Conservation (phyloP, 2,797 vertebrate genomes). For the Scleropages formosus region DNA sequence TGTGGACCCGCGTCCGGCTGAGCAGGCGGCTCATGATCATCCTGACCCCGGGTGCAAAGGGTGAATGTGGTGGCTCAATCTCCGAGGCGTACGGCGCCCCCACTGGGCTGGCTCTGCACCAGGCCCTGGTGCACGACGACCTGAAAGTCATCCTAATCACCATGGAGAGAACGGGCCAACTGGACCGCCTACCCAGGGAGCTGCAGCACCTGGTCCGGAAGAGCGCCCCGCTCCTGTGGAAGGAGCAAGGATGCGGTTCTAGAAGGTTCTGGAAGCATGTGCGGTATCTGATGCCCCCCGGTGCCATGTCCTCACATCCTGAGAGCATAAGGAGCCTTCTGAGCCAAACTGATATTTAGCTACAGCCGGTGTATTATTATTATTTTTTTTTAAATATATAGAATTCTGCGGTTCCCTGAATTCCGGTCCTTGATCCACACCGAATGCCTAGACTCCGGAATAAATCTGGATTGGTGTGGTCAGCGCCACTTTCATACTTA, state of each 20-base stretch:
- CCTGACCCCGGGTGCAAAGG: constrained; percentile 52
- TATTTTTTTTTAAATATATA: background rate
- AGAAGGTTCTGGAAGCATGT: constrained; percentile 78
- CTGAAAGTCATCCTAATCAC: constrained; percentile 79
- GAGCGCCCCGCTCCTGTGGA: constrained; percentile 75
- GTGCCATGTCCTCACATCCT: too few relatives aligned
- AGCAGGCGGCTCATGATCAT: constrained; percentile 78
- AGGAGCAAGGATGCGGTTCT: constrained; percentile 49
- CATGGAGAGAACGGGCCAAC: constrained; percentile 60
- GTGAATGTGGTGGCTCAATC: constrained; percentile 16
- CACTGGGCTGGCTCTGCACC: constrained; percentile 78
- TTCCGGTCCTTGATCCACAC: background rate
- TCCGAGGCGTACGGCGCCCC: constrained; percentile 60
- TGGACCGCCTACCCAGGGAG: constrained; percentile 61
- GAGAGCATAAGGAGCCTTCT: background rate
- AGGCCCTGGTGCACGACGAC: constrained; percentile 67
- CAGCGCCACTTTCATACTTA: too few relatives aligned
- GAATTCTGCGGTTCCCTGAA: background rate
- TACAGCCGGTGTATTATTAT: background rate
- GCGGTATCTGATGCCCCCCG: constrained; percentile 76
- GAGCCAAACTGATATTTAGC: background rate
- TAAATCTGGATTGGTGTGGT: background rate
- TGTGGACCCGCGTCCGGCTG: constrained; percentile 67
- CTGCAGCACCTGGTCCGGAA: constrained; percentile 72
- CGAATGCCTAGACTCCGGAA: background rate